Evolutionary conservation across 2,113 vertebrate genomes (phyloP).

Genomic region (Ardeotis arabs): DNA sequence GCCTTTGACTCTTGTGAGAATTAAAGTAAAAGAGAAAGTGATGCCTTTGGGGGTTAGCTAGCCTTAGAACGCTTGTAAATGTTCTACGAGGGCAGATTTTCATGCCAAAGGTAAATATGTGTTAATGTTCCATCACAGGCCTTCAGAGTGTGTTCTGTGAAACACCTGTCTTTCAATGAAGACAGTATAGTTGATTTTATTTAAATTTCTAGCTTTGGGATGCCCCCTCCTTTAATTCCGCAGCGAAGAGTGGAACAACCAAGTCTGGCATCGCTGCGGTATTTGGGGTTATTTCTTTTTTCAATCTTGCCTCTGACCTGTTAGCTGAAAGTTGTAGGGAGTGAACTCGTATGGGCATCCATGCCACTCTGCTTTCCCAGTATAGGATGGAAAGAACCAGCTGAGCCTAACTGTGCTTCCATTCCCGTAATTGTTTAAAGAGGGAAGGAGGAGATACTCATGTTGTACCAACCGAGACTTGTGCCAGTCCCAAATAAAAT

Average conservation of each 20-base stretch:
- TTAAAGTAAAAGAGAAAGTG: background rate
- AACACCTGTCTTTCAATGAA: background rate
- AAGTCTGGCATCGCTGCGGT: background rate
- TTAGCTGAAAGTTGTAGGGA: background rate
- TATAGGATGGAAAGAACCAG: background rate
- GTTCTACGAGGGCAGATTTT: background rate
- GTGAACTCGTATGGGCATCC: background rate
- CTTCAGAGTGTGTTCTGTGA: background rate
- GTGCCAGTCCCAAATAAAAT: background rate
- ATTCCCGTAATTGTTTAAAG: background rate
- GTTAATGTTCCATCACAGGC: background rate
- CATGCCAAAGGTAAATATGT: background rate
- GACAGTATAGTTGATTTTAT: background rate
- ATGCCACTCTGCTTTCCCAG: background rate
- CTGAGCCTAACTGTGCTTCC: background rate
- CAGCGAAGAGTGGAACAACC: background rate
- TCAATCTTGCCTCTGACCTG: background rate
- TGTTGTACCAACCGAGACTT: background rate
- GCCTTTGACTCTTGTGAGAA: background rate
- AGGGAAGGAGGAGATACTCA: background rate
- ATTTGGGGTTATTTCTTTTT: background rate
- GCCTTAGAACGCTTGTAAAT: background rate
- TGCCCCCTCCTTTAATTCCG: background rate
- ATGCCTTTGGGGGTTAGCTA: background rate
- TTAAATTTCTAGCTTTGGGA: background rate